Base-by-base conservation (phyloP, 2,113 vertebrate species). In the Petrocephalus zakoni region DNA sequence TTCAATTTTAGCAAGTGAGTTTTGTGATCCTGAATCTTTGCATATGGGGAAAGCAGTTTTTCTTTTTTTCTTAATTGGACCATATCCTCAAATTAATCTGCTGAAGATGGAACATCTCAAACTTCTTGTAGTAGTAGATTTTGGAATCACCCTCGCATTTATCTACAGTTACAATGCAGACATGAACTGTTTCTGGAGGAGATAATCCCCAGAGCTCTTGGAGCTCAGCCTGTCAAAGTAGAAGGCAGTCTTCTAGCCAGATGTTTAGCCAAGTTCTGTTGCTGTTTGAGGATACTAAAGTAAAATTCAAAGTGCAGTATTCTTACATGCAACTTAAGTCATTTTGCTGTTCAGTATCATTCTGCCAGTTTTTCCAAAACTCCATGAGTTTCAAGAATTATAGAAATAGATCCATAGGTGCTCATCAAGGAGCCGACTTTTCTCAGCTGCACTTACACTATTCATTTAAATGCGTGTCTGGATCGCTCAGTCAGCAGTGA, bases 1-100 rank as follows among this genome's bases (percentile, higher is more conserved):
- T 99, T 99, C 93, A 97, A 94, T 91, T 99, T 99, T 94, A 99
- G 98, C 98, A 98, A 94, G 98, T 99, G 95, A 91, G 94, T 91
- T 10, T 34, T 42, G 6, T 25, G 6, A 21, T 11, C 52, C 52
- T 37, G 4, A 15, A 55, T 34, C 2, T 29, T 19, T 49, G 46
- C 1, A 47, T n/a, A 47, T 83, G 37, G 19, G 42, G 19, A 49
- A 83, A 47, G 46, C 0, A 49, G 8, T 25, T 21, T 5, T 55
- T 55, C 5, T n/a, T 22, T 17, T 4, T 22, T 58, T 21, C 0
- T 5, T 25, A 64, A 11, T 68, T 68, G 61, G n/a, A 29, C 61
- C 13, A 68, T 68, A 68, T 68, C 61, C 25, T 29, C n/a, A 68
- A 13, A 13, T 68, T 25, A 68, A 68, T 68, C 25, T 29, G 3